Percentiles rank a stretch among this genome's conserved stretches.
phyloP scores from a whole-genome alignment of 2,113 vertebrate species.

The Python bivittatus region DNA sequence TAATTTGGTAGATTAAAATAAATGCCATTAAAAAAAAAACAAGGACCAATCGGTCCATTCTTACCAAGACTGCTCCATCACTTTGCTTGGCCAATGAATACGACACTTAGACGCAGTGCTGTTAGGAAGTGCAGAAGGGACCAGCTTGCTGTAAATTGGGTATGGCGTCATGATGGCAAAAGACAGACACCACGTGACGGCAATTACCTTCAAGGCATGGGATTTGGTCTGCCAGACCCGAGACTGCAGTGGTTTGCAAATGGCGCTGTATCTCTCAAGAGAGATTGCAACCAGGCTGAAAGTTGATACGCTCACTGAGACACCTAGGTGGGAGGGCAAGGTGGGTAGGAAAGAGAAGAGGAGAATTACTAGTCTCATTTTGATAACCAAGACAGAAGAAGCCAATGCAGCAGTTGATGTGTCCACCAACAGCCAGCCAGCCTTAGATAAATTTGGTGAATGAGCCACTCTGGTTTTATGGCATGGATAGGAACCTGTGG shows the following conservation, averaged over 20 bases:
- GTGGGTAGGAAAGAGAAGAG: background rate
- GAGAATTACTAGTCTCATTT: background rate
- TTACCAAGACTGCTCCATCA: constrained; percentile 94
- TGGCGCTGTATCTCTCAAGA: constrained; percentile 94
- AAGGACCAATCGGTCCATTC: constrained; percentile 3
- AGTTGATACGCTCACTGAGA: constrained; percentile 94
- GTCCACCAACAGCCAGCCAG: background rate
- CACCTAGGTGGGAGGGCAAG: constrained; percentile 70
- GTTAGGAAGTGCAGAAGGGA: constrained; percentile 87
- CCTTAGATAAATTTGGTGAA: background rate
- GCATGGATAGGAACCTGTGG: background rate
- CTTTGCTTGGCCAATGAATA: constrained; percentile 84
- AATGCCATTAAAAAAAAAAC: background rate
- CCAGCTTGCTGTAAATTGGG: constrained; percentile 89
- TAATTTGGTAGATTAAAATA: background rate
- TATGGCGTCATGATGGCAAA: constrained; percentile 95
- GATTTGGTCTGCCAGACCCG: constrained; percentile 96
- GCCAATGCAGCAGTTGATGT: background rate
- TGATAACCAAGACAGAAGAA: background rate
- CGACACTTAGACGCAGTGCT: constrained; percentile 94
- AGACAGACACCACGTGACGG: constrained; percentile 89
- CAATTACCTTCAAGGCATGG: constrained; percentile 92
- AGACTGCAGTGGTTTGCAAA: constrained; percentile 94
- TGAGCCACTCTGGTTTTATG: background rate
- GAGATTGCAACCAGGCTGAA: constrained; percentile 97